Conservation (phyloP, 2,113 vertebrate genomes). For the Myotis lucifugus region DNA sequence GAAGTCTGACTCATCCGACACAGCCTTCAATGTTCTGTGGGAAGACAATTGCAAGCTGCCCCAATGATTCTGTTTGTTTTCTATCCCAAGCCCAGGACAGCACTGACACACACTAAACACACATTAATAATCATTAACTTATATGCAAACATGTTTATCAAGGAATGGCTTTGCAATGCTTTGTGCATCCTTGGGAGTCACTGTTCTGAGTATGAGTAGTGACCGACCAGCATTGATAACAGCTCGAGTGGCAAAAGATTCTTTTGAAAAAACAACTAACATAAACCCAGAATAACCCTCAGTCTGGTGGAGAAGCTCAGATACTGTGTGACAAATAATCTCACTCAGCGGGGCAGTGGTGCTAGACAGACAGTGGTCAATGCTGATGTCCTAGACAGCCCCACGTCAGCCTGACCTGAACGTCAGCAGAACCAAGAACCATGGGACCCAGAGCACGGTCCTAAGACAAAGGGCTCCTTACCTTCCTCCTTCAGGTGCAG, state of each 20-base stretch:
- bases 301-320: background rate
- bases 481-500: slow-evolving; percentile 79
- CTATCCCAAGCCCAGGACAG: background rate
- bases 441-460: background rate
- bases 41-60: background rate
- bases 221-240: background rate
- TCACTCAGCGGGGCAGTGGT: background rate
- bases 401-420: background rate
- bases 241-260: background rate
- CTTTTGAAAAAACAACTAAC: background rate
- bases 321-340: background rate
- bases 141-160: background rate
- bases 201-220: background rate
- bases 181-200: background rate
- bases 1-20: background rate
- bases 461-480: slow-evolving; percentile 51
- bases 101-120: background rate
- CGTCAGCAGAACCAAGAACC: background rate
- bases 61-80: background rate
- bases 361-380: background rate
- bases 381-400: background rate
- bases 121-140: background rate
- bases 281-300: background rate
- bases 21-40: background rate
- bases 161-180: background rate